These are phyloP conservation scores for Drymodes brunneopygia DNA, from an alignment of 2,113 vertebrate genomes.

Conservation along the genomic window DNA sequence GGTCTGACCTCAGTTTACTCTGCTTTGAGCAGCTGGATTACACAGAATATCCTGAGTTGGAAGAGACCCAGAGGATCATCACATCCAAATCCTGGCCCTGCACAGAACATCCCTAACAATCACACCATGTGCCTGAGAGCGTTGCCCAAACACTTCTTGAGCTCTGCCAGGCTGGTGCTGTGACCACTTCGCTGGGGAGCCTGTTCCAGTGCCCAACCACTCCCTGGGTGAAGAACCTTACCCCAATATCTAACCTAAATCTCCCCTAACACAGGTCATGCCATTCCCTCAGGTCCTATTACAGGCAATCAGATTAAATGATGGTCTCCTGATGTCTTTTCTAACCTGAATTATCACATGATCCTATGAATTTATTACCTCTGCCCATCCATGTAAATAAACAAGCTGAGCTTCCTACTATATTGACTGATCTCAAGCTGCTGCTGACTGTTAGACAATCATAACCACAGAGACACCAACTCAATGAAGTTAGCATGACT, in stretches of 20 bases:
- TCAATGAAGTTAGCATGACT: neutral
- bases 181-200: neutral
- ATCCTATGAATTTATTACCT: neutral
- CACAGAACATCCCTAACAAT: neutral
- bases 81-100: neutral
- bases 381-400: neutral
- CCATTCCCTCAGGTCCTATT: neutral
- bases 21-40: neutral
- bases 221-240: neutral
- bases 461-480: neutral
- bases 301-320: neutral
- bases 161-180: neutral
- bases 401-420: neutral
- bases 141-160: fast-evolving
- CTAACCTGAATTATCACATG: neutral
- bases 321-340: neutral
- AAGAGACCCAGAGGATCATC: neutral
- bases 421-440: neutral
- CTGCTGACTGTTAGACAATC: neutral
- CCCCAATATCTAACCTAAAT: neutral
- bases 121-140: neutral
- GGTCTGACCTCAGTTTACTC: neutral
- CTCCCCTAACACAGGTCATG: neutral
- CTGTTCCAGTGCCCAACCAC: neutral
- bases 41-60: neutral